Conservation (phyloP, 2,797 vertebrate genomes). For the Cetoscarus ocellatus region DNA sequence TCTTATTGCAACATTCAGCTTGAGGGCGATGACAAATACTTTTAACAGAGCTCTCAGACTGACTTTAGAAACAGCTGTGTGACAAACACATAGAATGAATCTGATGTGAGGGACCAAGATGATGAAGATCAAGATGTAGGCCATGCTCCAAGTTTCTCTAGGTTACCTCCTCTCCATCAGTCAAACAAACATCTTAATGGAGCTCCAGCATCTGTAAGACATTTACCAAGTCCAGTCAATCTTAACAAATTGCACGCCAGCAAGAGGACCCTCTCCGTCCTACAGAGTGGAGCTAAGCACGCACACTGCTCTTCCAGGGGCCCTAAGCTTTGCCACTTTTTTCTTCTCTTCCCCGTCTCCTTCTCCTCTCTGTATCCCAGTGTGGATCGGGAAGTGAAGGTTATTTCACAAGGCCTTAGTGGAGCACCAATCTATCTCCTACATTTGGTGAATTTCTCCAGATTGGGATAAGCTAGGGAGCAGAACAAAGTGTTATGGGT, state of each 20-base stretch:
- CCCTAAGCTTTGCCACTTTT: constrained; percentile 8
- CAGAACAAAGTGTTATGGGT: constrained; percentile 89
- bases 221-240: constrained; percentile 86
- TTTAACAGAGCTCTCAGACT: not conserved
- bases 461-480: constrained; percentile 86
- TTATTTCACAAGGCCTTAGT: constrained; percentile 90
- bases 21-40: not conserved
- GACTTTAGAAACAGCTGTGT: not conserved
- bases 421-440: constrained; percentile 92
- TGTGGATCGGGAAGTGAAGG: constrained; percentile 88
- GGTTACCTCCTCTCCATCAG: constrained; percentile 56
- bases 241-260: constrained; percentile 88
- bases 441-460: constrained; percentile 92
- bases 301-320: constrained; percentile 78
- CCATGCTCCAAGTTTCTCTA: not conserved
- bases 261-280: constrained; percentile 86
- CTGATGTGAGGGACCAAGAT: not conserved
- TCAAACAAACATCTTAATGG: constrained; percentile 82
- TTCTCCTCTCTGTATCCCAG: constrained; percentile 75
- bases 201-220: constrained; percentile 87
- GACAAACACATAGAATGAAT: not conserved
- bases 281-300: constrained; percentile 87
- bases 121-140: constrained; percentile 11
- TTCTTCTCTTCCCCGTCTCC: constrained; percentile 7
- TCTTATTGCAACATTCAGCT: not conserved